Percentiles rank a stretch among this genome's conserved stretches.
Conservation (phyloP, 2,888 invertebrate genomes). For the Diogma glabrata region DNA sequence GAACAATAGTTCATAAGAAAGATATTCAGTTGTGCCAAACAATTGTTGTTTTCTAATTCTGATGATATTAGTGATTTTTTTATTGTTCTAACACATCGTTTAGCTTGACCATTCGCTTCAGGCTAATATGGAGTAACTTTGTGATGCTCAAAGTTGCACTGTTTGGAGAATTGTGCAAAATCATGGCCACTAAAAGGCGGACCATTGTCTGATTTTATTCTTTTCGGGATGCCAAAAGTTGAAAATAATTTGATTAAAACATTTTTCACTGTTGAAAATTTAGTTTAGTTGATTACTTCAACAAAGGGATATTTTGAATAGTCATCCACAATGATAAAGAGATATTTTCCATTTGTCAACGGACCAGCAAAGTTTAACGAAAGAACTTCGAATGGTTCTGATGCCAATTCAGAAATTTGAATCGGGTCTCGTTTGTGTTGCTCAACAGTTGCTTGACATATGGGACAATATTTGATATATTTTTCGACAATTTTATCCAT, state of each 20-base stretch:
- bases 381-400: not conserved
- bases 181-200: not conserved
- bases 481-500: too few species aligned
- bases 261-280: too few species aligned
- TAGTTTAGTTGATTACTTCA: too few species aligned
- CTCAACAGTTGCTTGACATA: not conserved
- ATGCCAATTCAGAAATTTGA: not conserved
- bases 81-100: not conserved
- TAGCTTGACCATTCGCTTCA: not conserved
- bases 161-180: not conserved
- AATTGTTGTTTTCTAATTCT: not conserved
- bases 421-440: not conserved
- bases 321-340: not conserved
- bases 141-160: not conserved
- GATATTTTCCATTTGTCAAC: not conserved
- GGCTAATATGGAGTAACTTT: not conserved
- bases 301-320: too few species aligned
- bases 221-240: too few species aligned
- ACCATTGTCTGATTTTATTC: not conserved
- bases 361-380: not conserved
- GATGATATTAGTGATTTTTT: not conserved
- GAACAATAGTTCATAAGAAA: not conserved
- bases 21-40: not conserved
- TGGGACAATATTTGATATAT: too few species aligned
- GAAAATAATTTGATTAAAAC: too few species aligned